A percentile compares a stretch with the other conserved stretches of the same genome.
These are phyloP conservation scores for Prosopocoilus inquinatus DNA, from an alignment of 2,888 invertebrate species.

Conservation along the genomic window DNA sequence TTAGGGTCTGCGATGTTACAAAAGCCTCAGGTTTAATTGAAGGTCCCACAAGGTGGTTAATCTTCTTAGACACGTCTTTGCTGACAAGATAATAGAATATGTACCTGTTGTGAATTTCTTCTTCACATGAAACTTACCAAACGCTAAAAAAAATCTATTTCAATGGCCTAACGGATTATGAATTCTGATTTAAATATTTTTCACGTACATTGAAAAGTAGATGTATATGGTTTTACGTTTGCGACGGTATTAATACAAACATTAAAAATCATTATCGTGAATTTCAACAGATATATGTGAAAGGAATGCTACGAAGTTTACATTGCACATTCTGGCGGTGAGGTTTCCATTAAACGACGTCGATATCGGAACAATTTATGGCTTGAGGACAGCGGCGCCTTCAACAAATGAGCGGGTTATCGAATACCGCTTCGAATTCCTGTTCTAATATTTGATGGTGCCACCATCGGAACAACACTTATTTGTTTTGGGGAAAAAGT, in stretches of 20 bases:
- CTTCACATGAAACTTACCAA: background rate
- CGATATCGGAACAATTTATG: conserved; percentile 1
- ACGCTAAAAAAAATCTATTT: background rate
- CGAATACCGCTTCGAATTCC: too few relatives aligned
- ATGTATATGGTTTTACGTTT: background rate
- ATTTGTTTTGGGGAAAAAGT: too few relatives aligned
- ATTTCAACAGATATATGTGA: background rate
- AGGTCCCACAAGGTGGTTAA: too few relatives aligned
- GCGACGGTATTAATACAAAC: background rate
- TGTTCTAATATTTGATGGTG: too few relatives aligned
- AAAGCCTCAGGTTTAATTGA: too few relatives aligned
- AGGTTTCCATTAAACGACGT: conserved; percentile 1
- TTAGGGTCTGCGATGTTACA: too few relatives aligned
- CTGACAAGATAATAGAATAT: background rate
- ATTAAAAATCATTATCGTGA: background rate
- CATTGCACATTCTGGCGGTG: background rate
- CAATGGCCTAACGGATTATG: background rate
- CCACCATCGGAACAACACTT: too few relatives aligned
- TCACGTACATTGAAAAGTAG: background rate
- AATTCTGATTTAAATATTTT: background rate
- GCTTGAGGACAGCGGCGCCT: background rate
- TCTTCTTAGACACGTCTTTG: too few relatives aligned
- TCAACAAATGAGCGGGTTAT: conserved; percentile 1
- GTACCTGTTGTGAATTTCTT: background rate
- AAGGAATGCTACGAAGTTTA: background rate